Base-by-base conservation (phyloP, 2,888 invertebrate genomes). In the Drosophila seclusa region DNA sequence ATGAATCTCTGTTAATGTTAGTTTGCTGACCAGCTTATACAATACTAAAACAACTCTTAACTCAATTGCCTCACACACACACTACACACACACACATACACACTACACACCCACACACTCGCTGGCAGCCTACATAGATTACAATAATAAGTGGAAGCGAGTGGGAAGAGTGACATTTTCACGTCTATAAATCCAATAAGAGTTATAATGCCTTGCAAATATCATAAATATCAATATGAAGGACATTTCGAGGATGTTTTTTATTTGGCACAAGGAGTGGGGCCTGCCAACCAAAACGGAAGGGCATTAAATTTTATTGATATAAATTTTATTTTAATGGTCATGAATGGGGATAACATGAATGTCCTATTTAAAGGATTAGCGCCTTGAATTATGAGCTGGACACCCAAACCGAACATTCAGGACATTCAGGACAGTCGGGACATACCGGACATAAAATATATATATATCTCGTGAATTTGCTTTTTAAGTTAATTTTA, bases 321-420 rank as follows among this genome's bases (percentile, higher is more conserved):
- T 85, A 90, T 91, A 90, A 91, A 90, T 91, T 91, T 82, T 80
- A 87, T 90, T 90, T 90, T 91, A 90, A 90, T 91, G 90, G 90
- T 69, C 89, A 68, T 68, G 69, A 73, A 68, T 72, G 34, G 60
- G 91, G 87, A 91, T 91, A 91, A 92, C 91, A 91, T 83, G 91
- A 91, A 92, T 91, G 92, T 91, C 92, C 92, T 92, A 92, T 92
- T 92, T 92, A 92, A 92, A 92, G 92, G 92, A 92, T 92, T 92
- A 92, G 85, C 91, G 83, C 86, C 71, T 81, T 91, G 91, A 91
- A 80, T 92, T 91, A 92, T 92, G 87, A 83, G 78, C 78, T 64
- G 63, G 50, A 52, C 66, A 65, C 2, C 29, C 50, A 21, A 34
- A 21, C 21, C 32, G 18, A 54, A 34, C 53, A 42, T 2, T 21